Conservation (phyloP, 2,888 invertebrate genomes). For the Drosophila infuscata region DNA sequence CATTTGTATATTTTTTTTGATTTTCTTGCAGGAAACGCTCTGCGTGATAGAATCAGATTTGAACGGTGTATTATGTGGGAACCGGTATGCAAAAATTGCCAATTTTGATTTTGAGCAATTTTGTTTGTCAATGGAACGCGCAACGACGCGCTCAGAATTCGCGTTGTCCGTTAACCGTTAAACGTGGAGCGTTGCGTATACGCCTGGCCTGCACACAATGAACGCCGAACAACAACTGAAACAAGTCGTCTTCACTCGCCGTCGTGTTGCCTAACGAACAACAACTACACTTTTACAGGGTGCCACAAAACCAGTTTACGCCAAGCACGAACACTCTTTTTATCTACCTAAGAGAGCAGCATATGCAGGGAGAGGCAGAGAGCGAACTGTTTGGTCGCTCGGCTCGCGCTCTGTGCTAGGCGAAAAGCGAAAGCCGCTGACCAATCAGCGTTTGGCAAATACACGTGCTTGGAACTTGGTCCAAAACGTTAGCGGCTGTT, state of each 20-base stretch:
- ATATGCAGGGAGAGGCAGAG: constrained; percentile 10
- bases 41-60: constrained; percentile 18
- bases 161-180: constrained; percentile 36
- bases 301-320: constrained; percentile 51
- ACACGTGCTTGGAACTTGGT: constrained; percentile 65
- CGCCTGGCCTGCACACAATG: constrained; percentile 65
- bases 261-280: constrained; percentile 22
- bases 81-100: constrained; percentile 49
- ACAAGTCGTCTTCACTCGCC: constrained; percentile 10
- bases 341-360: constrained; percentile 24
- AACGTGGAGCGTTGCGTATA: constrained; percentile 58
- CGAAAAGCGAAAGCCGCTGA: constrained; percentile 74
- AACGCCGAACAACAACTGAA: constrained; percentile 78
- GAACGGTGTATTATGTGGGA: constrained; percentile 41
- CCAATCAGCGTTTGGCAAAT: constrained; percentile 65
- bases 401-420: constrained; percentile 40
- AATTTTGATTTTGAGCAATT: constrained; percentile 24
- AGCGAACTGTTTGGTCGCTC: constrained; percentile 6
- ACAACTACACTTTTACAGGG: constrained; percentile 43
- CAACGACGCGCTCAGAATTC: constrained; percentile 31
- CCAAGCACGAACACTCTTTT: constrained; percentile 33
- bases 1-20: constrained; percentile 1
- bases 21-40: constrained; percentile 18
- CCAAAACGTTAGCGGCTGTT: constrained; percentile 38
- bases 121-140: constrained; percentile 15